Conservation (phyloP, 2,113 vertebrate genomes). For the Thermophis baileyi region DNA sequence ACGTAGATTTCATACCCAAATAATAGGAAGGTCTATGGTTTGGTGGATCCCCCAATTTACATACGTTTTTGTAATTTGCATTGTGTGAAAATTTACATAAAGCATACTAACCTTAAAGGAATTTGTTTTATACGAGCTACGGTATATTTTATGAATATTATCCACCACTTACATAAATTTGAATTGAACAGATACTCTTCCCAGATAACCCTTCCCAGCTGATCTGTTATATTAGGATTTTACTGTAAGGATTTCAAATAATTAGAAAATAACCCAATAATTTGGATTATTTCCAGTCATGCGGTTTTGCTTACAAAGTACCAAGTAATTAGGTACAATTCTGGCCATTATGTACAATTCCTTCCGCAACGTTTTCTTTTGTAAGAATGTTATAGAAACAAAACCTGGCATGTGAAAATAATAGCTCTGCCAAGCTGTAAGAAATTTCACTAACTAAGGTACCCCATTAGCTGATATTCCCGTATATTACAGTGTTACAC, state of each 20-base stretch:
- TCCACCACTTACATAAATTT: background rate
- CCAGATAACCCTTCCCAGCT: background rate
- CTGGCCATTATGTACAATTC: background rate
- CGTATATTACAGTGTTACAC: background rate
- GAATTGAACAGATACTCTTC: background rate
- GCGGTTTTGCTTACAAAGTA: slow-evolving; percentile 3
- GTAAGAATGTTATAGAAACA: background rate
- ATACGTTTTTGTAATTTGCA: background rate
- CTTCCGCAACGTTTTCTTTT: background rate
- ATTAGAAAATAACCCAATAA: background rate
- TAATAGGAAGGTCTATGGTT: background rate
- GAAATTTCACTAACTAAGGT: background rate
- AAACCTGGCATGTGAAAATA: accelerated
- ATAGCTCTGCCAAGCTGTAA: accelerated
- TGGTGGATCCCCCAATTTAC: background rate
- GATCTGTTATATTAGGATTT: background rate
- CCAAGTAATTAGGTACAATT: background rate
- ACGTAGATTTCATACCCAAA: background rate
- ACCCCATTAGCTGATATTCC: background rate
- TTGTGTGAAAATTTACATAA: background rate
- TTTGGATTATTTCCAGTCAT: background rate
- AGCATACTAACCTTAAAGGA: background rate
- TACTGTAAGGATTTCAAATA: background rate
- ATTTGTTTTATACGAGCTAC: background rate
- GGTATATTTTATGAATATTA: background rate